Percentiles rank a stretch among this genome's conserved stretches.
Evolutionary conservation across 2,113 vertebrate species (phyloP).

Genomic region (Ancistrus triradiatus): DNA sequence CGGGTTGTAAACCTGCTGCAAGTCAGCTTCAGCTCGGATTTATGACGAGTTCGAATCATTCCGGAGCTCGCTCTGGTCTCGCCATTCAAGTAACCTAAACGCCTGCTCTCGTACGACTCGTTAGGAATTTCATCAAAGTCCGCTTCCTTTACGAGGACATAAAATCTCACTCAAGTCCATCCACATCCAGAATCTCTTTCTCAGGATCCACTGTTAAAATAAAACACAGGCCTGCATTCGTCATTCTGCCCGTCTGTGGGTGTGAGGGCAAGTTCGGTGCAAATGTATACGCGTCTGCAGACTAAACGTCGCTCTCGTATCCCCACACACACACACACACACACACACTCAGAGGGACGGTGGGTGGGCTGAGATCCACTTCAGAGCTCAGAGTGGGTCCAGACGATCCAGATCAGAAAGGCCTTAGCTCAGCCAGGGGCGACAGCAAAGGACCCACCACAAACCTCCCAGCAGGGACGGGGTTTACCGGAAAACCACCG

Average conservation of each 20-base stretch:
- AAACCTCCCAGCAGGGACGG: slow-evolving; percentile 48
- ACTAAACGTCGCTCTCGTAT: slow-evolving; percentile 32
- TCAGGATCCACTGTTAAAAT: slow-evolving; percentile 58
- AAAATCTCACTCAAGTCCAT: no score
- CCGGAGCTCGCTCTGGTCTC: no score
- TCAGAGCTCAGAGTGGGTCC: slow-evolving; percentile 56
- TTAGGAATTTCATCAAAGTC: no score
- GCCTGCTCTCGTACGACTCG: no score
- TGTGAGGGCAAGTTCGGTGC: slow-evolving; percentile 16
- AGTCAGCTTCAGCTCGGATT: no score
- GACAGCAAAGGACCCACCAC: slow-evolving; percentile 46
- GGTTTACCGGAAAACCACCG: slow-evolving; percentile 34
- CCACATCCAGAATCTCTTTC: slow-evolving; percentile 24
- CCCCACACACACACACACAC: slow-evolving; percentile 27
- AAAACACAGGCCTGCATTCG: slow-evolving; percentile 53
- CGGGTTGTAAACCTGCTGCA: no score
- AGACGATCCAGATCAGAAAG: slow-evolving; percentile 57
- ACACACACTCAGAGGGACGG: slow-evolving; percentile 48
- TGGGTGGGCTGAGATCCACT: slow-evolving; percentile 68
- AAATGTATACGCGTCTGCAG: slow-evolving; percentile 49
- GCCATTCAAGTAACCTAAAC: no score
- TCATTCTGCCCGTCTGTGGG: slow-evolving; percentile 38
- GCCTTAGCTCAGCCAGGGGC: slow-evolving; percentile 45
- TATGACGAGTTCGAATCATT: no score
- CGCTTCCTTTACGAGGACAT: no score